These are phyloP conservation scores for Parotocinclus haroldoi DNA, from an alignment of 2,797 vertebrate species.

Conservation along the genomic window DNA sequence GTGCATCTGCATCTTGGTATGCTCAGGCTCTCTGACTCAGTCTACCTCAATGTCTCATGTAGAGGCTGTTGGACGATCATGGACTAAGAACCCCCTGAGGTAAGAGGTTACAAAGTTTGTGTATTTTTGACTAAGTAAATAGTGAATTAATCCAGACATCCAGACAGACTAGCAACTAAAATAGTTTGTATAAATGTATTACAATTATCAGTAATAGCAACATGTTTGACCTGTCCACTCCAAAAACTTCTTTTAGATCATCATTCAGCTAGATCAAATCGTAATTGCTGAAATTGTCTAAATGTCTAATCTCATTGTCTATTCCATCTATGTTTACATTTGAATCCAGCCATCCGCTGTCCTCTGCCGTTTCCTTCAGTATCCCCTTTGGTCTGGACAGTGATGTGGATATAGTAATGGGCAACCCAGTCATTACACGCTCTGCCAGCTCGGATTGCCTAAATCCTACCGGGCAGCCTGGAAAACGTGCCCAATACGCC, in stretches of 20 bases:
- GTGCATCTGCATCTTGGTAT: slow-evolving; percentile 56
- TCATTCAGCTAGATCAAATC: too few relatives aligned
- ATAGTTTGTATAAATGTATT: too few relatives aligned
- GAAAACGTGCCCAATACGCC: slow-evolving; percentile 53
- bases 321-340: slow-evolving; percentile 36
- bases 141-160: too few relatives aligned
- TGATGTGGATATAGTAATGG: slow-evolving; percentile 91
- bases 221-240: too few relatives aligned
- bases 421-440: slow-evolving; percentile 83
- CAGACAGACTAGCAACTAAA: too few relatives aligned
- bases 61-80: slow-evolving; percentile 83
- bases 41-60: slow-evolving; percentile 91
- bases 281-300: not conserved
- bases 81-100: slow-evolving; percentile 86
- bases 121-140: too few relatives aligned
- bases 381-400: slow-evolving; percentile 94
- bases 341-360: slow-evolving; percentile 70
- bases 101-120: slow-evolving; percentile 51
- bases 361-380: slow-evolving; percentile 88
- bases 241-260: too few relatives aligned
- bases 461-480: slow-evolving; percentile 62
- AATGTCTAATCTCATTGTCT: not conserved
- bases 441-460: slow-evolving; percentile 88
- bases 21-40: slow-evolving; percentile 83
- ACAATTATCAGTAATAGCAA: too few relatives aligned